Evolutionary conservation across 1,140 invertebrate genomes (phyloP).

Genomic region (Paraescarpia echinospica): DNA sequence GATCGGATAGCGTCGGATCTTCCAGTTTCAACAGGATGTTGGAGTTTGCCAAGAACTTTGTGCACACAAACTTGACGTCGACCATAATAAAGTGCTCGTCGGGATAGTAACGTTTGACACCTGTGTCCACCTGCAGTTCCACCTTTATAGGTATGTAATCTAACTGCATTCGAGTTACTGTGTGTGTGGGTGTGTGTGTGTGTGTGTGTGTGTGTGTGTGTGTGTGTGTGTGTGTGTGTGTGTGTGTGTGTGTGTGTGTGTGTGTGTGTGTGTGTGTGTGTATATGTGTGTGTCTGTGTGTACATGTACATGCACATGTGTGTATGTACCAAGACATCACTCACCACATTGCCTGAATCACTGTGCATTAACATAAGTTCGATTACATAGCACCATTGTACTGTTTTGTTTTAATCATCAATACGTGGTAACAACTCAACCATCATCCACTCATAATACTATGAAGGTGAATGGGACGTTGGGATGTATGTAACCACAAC

Average conservation of each 20-base stretch:
- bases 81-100: background rate
- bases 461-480: no score
- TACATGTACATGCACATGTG: no score
- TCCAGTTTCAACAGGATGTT: background rate
- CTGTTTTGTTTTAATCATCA: no score
- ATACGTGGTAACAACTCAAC: no score
- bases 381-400: no score
- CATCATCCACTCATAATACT: no score
- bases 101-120: background rate
- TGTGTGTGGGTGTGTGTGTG: no score
- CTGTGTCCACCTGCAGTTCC: background rate
- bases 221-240: conserved; percentile 16
- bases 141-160: background rate
- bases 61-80: background rate
- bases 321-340: no score
- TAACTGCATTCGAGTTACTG: no score
- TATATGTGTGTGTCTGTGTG: background rate
- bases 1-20: background rate
- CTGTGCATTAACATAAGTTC: no score
- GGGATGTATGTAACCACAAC: no score
- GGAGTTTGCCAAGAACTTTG: background rate
- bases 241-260: conserved; percentile 18
- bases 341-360: no score
- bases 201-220: conserved; percentile 20
- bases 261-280: conserved; percentile 19